phyloP scores from a whole-genome alignment of 2,113 vertebrate species.

The Anser brachyrhynchus region DNA sequence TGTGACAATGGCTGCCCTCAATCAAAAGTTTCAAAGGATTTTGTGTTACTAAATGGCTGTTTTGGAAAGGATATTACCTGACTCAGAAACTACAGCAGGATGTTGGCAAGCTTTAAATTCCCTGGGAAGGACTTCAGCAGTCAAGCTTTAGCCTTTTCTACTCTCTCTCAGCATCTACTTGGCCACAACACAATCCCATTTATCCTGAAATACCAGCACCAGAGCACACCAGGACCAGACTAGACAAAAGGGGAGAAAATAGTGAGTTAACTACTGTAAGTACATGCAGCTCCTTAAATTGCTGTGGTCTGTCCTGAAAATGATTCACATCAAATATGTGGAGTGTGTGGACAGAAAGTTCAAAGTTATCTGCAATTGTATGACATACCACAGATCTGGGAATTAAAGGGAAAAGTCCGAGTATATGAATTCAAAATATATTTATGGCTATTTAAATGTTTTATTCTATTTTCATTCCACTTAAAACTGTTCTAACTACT shows the following conservation, averaged over 20 bases:
- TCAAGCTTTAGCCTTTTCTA: background rate
- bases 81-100: constrained; percentile 19
- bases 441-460: background rate
- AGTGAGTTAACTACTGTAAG: background rate
- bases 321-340: background rate
- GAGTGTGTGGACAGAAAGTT: background rate
- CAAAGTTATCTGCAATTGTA: background rate
- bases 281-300: background rate
- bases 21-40: constrained; percentile 6
- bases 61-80: constrained; percentile 31
- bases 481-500: background rate
- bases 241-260: background rate
- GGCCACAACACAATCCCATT: constrained; percentile 3
- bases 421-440: background rate
- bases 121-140: background rate
- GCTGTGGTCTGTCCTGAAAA: background rate
- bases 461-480: background rate
- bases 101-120: constrained; percentile 1
- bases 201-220: background rate
- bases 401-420: background rate
- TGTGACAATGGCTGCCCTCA: background rate
- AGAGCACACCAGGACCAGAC: background rate
- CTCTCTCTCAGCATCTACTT: constrained; percentile 5
- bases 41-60: background rate
- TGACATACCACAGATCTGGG: background rate